Evolutionary conservation across 53 echinoderm and acorn worm species (phyloP).

Genomic region (Henricia sp.): DNA sequence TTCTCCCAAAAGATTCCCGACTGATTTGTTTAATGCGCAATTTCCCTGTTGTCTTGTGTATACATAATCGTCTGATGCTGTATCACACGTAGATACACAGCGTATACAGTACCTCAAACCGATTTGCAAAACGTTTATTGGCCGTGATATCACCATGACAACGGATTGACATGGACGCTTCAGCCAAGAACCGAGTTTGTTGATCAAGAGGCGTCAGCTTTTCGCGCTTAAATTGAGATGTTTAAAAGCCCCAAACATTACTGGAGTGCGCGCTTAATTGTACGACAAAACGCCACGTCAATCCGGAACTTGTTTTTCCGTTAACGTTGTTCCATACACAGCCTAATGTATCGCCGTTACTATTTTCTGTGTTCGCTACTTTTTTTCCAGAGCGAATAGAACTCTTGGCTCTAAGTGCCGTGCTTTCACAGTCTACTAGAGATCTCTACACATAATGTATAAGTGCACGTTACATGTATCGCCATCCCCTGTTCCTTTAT

Average conservation of each 20-base stretch:
- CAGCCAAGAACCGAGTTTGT: conserved; percentile 21
- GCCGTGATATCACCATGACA: conserved; percentile 25
- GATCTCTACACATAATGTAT: too few species aligned
- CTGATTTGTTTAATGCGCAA: conserved; percentile 15
- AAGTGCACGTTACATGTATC: too few species aligned
- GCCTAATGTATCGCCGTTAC: not conserved
- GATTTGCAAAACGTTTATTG: conserved; percentile 9
- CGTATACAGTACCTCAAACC: too few species aligned
- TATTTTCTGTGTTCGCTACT: not conserved
- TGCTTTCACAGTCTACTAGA: conserved; percentile 23
- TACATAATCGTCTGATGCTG: not conserved
- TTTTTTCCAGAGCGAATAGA: conserved; percentile 5
- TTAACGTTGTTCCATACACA: not conserved
- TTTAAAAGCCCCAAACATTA: conserved; percentile 22
- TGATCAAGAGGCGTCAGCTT: conserved; percentile 34
- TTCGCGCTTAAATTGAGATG: conserved; percentile 49
- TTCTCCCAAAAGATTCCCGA: too few species aligned
- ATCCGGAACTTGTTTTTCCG: conserved; percentile 7
- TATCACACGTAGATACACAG: conserved; percentile 14
- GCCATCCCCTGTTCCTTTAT: too few species aligned
- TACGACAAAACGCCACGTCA: conserved; percentile 18
- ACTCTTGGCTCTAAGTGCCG: conserved; percentile 32
- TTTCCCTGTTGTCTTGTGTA: not conserved
- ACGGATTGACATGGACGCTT: conserved; percentile 41
- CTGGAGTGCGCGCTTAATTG: conserved; percentile 24